Percentiles rank a stretch among this genome's conserved stretches.
phyloP scores from a whole-genome alignment of 2,113 vertebrate genomes.

The Ptyas mucosa region DNA sequence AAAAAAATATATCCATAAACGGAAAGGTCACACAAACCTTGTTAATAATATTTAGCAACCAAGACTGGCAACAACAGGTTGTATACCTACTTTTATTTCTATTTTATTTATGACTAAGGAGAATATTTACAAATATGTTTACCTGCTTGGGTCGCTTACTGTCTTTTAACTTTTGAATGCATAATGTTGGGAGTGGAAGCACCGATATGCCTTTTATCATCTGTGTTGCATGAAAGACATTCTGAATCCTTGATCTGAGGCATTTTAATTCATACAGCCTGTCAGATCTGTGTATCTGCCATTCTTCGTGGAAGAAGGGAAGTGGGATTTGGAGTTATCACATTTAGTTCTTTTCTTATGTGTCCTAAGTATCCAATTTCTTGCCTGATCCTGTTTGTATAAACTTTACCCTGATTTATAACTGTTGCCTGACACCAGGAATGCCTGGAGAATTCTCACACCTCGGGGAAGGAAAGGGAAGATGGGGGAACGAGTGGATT shows the following conservation, averaged over 20 bases:
- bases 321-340: too few species aligned
- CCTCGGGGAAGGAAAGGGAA: too few species aligned
- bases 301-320: too few species aligned
- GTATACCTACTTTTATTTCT: neutral
- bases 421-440: too few species aligned
- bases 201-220: neutral
- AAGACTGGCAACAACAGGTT: neutral
- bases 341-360: too few species aligned
- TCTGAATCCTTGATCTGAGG: neutral
- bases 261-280: neutral
- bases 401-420: too few species aligned
- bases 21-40: neutral
- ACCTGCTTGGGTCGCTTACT: neutral
- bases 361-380: too few species aligned
- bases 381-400: too few species aligned
- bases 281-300: too few species aligned
- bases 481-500: too few species aligned
- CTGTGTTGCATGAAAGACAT: too few species aligned
- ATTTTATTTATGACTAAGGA: neutral
- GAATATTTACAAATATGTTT: neutral
- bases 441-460: too few species aligned
- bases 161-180: neutral
- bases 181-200: neutral
- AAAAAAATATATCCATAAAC: neutral
- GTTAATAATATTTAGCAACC: neutral